Base-by-base conservation (phyloP, 1,140 invertebrate genomes). In the Heliconius nattereri region DNA sequence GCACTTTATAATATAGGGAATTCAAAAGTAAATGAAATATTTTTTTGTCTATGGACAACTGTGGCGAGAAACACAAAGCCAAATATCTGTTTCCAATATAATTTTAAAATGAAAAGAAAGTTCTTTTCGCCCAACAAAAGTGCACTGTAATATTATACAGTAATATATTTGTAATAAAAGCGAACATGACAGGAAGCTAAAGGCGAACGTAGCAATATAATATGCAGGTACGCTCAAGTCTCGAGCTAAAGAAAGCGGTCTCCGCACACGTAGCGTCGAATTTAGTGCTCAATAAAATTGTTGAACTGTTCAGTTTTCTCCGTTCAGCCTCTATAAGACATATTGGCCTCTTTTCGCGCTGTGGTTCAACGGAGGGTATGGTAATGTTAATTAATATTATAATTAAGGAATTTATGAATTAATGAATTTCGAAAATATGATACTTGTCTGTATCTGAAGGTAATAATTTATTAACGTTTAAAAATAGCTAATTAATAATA, bases 221-320 rank as follows among this genome's bases (percentile, higher is more conserved):
- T 74, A 79, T 75, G 72, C 78, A 45, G 73, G 54, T 71, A 66
- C 66, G 78, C 52, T 26, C 29, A 35, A 75, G 73, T 45, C 45
- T 79, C 60, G 71, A 23, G 35, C 70, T 72, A 73, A 80, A 76
- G 78, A 76, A 73, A 76, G 74, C 78, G 45, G 60, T 73, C 74
- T 79, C 71, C 66, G 70, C 60, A 49, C 73, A 79, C 78, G 73
- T 79, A 79, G 74, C 78, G 66, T 78, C 71, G 49, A 80, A 80
- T 80, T 80, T 80, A 80, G 78, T 76, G 78, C 78, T 76, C 78
- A 80, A 80, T 80, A 80, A 79, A 79, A 79, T 29, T 79, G 78
- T 76, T 76, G 40, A 76, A 72, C 60, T 80, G 57, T 80, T 80
- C 74, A 71, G 54, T 78, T 78, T 70, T 74, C 70, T 80, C 32